Conservation (phyloP, 2,888 invertebrate genomes). For the Tachystola acroxantha region DNA sequence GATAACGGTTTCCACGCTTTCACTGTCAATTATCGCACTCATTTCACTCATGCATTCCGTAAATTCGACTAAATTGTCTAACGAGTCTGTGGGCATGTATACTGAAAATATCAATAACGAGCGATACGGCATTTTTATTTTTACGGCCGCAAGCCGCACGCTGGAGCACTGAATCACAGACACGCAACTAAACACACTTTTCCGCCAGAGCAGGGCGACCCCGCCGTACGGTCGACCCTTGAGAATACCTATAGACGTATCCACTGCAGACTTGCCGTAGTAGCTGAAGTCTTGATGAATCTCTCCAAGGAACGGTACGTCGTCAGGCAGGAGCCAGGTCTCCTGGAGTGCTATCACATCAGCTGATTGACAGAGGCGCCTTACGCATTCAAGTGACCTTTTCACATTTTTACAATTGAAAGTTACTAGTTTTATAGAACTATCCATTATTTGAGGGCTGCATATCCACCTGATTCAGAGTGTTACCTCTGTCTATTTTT, state of each 20-base stretch:
- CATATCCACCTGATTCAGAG: not conserved
- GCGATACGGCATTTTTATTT: not conserved
- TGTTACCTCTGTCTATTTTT: not conserved
- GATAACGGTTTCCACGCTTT: constrained; percentile 2
- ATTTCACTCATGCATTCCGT: constrained; percentile 14
- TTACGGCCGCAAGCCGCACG: not conserved
- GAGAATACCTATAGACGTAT: constrained; percentile 9
- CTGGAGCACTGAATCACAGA: not conserved
- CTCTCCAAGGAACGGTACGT: constrained; percentile 8
- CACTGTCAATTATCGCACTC: constrained; percentile 12
- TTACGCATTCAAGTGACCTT: constrained; percentile 16
- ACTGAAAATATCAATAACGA: too few relatives aligned
- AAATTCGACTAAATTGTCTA: constrained; percentile 12
- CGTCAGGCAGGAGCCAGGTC: constrained; percentile 20
- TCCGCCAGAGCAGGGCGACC: constrained; percentile 13
- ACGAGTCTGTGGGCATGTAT: constrained; percentile 17
- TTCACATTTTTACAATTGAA: constrained; percentile 23
- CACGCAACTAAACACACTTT: not conserved
- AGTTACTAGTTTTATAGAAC: constrained; percentile 8
- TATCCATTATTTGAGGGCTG: not conserved
- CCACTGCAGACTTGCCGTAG: constrained; percentile 10
- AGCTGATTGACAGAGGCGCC: constrained; percentile 12
- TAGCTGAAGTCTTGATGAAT: not conserved
- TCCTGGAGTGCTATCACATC: constrained; percentile 17
- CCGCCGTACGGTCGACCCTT: constrained; percentile 11